Conservation (phyloP, 2,888 invertebrate species). For the Pheosia gnoma region DNA sequence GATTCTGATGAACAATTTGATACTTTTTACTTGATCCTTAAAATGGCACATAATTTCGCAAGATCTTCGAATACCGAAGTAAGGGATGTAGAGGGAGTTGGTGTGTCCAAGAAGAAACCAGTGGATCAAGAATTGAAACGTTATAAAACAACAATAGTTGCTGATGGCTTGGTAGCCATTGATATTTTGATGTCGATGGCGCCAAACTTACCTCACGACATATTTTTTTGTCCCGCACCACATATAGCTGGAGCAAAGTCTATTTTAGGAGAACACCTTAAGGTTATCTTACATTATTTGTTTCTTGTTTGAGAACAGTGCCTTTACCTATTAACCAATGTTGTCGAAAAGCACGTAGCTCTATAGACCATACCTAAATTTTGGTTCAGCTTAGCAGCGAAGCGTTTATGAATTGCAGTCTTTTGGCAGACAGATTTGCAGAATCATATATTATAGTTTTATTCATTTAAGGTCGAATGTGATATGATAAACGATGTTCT, state of each 20-base stretch:
- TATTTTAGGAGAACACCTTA: constrained; percentile 61
- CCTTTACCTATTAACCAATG: too few species aligned
- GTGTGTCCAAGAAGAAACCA: constrained; percentile 22
- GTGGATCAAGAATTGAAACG: constrained; percentile 24
- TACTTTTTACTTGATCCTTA: constrained; percentile 61
- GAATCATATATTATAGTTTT: background rate
- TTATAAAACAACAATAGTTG: constrained; percentile 58
- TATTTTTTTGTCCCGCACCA: constrained; percentile 61
- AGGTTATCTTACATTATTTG: constrained; percentile 41
- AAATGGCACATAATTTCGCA: constrained; percentile 62
- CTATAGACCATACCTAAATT: too few species aligned
- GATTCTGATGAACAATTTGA: constrained; percentile 57
- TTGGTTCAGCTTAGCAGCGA: too few species aligned
- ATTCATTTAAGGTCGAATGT: constrained; percentile 52
- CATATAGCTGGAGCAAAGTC: constrained; percentile 53
- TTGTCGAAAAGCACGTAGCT: too few species aligned
- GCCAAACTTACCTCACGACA: constrained; percentile 55
- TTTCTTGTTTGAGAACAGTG: too few species aligned
- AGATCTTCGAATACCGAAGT: constrained; percentile 21
- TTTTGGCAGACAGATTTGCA: too few species aligned
- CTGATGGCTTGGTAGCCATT: constrained; percentile 67
- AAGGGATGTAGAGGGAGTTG: constrained; percentile 19
- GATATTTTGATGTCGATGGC: constrained; percentile 62
- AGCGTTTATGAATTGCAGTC: too few species aligned
- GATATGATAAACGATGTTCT: constrained; percentile 55